A percentile compares a stretch with the other conserved stretches of the same genome.
Conservation (phyloP, 2,888 invertebrate genomes). For the Margaritifera margaritifera region DNA sequence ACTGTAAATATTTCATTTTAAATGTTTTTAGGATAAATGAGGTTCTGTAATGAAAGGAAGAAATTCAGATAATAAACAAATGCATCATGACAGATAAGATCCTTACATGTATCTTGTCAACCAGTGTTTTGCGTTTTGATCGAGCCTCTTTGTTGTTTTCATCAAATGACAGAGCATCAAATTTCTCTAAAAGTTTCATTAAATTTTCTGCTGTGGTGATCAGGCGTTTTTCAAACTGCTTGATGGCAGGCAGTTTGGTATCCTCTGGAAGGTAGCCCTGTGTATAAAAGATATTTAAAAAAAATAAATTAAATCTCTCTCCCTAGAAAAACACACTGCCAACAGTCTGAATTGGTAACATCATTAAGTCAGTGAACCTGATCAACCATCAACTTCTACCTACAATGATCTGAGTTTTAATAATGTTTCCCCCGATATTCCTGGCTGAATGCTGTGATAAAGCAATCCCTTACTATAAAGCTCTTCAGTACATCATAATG, state of each 20-base stretch:
- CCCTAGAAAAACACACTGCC: background rate
- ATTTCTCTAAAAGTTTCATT: conserved; percentile 45
- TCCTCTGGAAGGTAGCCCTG: conserved; percentile 50
- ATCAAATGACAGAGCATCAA: conserved; percentile 45
- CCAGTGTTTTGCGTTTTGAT: conserved; percentile 46
- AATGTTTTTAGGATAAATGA: no score
- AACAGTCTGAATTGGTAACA: background rate
- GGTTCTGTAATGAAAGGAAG: no score
- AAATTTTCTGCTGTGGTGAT: conserved; percentile 29
- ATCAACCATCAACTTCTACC: no score
- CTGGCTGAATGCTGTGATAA: no score
- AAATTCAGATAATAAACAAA: no score
- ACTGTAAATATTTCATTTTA: no score
- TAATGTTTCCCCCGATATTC: no score
- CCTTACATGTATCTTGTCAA: conserved; percentile 49
- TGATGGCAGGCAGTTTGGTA: conserved; percentile 29
- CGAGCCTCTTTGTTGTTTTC: conserved; percentile 39
- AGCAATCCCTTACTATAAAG: no score
- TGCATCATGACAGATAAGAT: no score
- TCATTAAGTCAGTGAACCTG: background rate
- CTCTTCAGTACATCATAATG: no score
- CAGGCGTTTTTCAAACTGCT: conserved; percentile 40
- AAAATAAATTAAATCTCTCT: background rate
- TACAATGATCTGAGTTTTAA: no score
- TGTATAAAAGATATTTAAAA: conserved; percentile 3